phyloP scores from a whole-genome alignment of 2,797 vertebrate species.

The Carduelis carduelis region DNA sequence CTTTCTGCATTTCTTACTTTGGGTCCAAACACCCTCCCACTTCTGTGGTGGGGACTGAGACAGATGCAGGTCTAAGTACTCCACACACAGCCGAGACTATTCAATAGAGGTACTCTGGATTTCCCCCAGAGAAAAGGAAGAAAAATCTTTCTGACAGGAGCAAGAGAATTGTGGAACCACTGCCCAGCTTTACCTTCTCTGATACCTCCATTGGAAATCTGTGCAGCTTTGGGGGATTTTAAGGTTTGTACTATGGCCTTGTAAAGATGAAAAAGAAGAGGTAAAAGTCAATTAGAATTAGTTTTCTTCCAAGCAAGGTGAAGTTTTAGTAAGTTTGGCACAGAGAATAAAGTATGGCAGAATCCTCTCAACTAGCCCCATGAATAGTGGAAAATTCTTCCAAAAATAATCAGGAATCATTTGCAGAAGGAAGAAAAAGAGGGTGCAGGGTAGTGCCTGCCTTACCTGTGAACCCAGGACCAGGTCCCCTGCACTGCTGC shows the following conservation, averaged over 20 bases:
- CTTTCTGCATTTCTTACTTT: not conserved
- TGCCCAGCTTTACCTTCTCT: not conserved
- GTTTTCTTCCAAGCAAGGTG: not conserved
- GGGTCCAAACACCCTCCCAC: not conserved
- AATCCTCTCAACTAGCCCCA: not conserved
- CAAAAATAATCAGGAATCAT: not conserved
- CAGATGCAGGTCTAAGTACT: not conserved
- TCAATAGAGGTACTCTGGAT: fast-evolving
- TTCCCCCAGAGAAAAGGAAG: not conserved
- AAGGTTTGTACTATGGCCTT: not conserved
- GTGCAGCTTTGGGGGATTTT: fast-evolving
- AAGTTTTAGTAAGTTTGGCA: not conserved
- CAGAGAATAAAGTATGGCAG: not conserved
- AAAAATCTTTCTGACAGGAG: not conserved
- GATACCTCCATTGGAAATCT: fast-evolving
- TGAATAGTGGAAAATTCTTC: not conserved
- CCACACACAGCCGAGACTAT: fast-evolving
- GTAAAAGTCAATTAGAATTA: not conserved
- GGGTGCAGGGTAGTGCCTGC: not conserved
- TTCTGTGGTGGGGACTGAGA: fast-evolving
- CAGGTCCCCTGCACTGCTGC: not conserved
- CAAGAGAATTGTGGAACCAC: not conserved
- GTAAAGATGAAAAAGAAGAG: not conserved
- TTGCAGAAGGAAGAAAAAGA: not conserved
- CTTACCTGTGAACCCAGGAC: conserved; percentile 16